Conservation (phyloP, 37 sponge, comb jelly and placozoan species). For the Ephydatia muelleri region DNA sequence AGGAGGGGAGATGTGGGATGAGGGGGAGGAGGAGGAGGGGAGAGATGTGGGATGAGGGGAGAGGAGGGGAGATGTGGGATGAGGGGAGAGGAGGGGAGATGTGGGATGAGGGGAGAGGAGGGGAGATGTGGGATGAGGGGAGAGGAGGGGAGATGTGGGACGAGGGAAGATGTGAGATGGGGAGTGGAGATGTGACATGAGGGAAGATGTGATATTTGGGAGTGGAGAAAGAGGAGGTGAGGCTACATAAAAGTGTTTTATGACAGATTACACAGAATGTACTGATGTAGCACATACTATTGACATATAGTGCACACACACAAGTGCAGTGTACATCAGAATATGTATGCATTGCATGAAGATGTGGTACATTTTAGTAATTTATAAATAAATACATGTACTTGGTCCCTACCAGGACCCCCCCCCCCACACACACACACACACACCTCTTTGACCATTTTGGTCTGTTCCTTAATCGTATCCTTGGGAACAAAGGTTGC, state of each 20-base stretch:
- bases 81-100: no score
- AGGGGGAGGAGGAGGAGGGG: no score
- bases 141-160: no score
- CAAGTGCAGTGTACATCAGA: background rate
- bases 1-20: no score
- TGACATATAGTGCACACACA: background rate
- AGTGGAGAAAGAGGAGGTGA: background rate
- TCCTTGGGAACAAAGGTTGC: constrained; percentile 96
- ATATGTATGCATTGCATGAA: background rate
- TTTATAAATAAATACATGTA: background rate
- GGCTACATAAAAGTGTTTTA: background rate
- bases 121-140: no score
- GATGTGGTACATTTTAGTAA: background rate
- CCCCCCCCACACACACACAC: background rate
- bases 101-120: no score
- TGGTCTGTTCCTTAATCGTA: constrained; percentile 84
- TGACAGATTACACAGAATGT: background rate
- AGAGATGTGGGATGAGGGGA: no score
- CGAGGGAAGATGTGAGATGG: no score
- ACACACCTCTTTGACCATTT: constrained; percentile 86
- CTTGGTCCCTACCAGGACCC: background rate
- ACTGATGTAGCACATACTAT: background rate
- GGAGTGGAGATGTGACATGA: no score
- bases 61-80: no score
- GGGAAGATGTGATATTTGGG: no score